Evolutionary conservation across 2,113 vertebrate genomes (phyloP).

Genomic region (Rhinoderma darwinii): DNA sequence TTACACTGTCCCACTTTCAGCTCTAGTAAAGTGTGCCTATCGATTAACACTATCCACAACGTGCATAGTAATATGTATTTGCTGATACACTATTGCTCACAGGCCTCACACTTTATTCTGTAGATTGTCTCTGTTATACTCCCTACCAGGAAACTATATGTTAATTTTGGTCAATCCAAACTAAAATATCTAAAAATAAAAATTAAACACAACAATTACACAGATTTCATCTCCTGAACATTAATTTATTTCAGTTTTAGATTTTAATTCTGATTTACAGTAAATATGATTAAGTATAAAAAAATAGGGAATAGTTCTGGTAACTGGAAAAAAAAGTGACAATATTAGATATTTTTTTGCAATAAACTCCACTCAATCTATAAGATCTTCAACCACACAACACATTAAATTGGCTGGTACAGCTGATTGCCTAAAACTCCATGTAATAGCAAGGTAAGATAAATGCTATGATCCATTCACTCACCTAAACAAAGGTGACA

Average conservation of each 20-base stretch:
- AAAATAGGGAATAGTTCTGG: background rate
- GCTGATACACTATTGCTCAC: background rate
- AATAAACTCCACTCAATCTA: background rate
- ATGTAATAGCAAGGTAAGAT: conserved; percentile 8
- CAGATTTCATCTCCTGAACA: background rate
- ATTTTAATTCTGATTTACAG: too few species aligned
- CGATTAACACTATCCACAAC: too few species aligned
- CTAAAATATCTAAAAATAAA: background rate
- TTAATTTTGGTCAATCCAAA: background rate
- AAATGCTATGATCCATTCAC: conserved; percentile 7
- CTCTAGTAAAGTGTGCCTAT: too few species aligned
- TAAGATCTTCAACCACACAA: background rate
- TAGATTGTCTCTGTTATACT: too few species aligned
- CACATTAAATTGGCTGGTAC: background rate
- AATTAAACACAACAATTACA: background rate
- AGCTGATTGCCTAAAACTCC: conserved; percentile 15
- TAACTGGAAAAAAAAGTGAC: background rate
- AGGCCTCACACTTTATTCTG: background rate
- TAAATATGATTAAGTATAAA: too few species aligned
- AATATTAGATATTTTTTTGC: background rate
- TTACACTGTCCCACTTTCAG: too few species aligned
- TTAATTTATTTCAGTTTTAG: background rate
- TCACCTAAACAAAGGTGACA: conserved; percentile 14
- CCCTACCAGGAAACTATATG: background rate
- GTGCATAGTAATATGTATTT: background rate